Conservation (phyloP, 1,140 invertebrate genomes). For the Drosophila chauvacae region DNA sequence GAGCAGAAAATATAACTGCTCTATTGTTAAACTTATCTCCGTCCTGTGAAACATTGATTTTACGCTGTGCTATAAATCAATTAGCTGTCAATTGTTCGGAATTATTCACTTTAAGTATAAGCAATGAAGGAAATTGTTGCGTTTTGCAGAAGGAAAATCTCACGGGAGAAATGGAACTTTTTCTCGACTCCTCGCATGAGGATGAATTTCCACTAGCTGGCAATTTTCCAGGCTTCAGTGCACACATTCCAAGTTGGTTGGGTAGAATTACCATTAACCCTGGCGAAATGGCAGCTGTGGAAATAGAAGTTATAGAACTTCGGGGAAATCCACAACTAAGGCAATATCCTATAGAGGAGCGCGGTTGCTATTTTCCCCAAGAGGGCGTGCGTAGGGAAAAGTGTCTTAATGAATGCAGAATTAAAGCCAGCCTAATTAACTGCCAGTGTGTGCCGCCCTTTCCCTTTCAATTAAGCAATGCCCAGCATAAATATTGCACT, state of each 20-base stretch:
- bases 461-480: constrained; percentile 24
- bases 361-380: constrained; percentile 36
- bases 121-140: constrained; percentile 48
- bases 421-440: constrained; percentile 43
- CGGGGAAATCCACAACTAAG: constrained; percentile 23
- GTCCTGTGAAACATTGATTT: constrained; percentile 38
- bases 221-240: constrained; percentile 34
- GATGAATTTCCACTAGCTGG: constrained; percentile 42
- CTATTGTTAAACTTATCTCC: constrained; percentile 44
- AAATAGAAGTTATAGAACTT: constrained; percentile 31
- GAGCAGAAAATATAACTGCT: constrained; percentile 7
- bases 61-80: constrained; percentile 36
- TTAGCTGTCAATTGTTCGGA: constrained; percentile 34
- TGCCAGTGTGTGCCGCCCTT: constrained; percentile 47
- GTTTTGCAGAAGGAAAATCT: constrained; percentile 10
- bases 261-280: constrained; percentile 31
- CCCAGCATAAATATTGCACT: constrained; percentile 24
- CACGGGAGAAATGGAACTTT: constrained; percentile 27
- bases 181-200: constrained; percentile 44
- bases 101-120: constrained; percentile 33
- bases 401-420: constrained; percentile 33
- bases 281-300: constrained; percentile 35
- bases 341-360: constrained; percentile 12
- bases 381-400: constrained; percentile 23
- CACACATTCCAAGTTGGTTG: constrained; percentile 48